Base-by-base conservation (phyloP, 2,113 vertebrate species). In the Ammodytes marinus region DNA sequence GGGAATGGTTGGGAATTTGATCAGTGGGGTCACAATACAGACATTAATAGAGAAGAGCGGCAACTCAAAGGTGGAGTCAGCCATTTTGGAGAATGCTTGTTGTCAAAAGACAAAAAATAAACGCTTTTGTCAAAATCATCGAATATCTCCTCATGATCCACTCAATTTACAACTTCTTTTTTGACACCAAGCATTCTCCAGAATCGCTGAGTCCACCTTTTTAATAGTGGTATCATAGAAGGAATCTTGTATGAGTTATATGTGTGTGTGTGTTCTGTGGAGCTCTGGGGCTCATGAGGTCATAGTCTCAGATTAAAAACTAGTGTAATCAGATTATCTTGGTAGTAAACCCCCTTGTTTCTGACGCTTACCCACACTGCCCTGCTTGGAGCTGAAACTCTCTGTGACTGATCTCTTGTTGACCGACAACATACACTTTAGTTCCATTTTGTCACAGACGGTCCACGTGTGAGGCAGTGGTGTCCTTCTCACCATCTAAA, bases 281-380 rank as follows among this genome's bases (percentile, higher is more conserved):
- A 42, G 17, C 39, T 76, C 3, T 65, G 64, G 12, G 53, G n/a
- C 55, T 45, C 53, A 39, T 54, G 46, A 72, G 40, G 66, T 71
- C 72, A 58, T 47, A 59, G 68, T 68, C 85, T 88, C 64, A 70
- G 77, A 84, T 89, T 86, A 91, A 80, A 79, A 54, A 10, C 19
- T 53, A 15, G 46, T 37, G 57, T 83, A 83, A 90, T 90, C 83
- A 68, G 80, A 91, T 92, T 85, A 90, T 17, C 77, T 45, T 27
- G 27, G 0, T 46, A 63, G 17, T 68, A 69, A 82, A 68, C 1
- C n/a, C 43, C 73, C 15, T 78, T 50, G 78, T 71, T 83, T 27
- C 47, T 43, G 49, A 64, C 75, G 17, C 64, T 39, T 49, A 10
- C 46, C 19, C 45, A 7, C 47, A 10, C 42, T 1, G 61, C 76